Evolutionary conservation across 2,797 vertebrate species (phyloP).

Genomic region (Bucorvus abyssinicus): DNA sequence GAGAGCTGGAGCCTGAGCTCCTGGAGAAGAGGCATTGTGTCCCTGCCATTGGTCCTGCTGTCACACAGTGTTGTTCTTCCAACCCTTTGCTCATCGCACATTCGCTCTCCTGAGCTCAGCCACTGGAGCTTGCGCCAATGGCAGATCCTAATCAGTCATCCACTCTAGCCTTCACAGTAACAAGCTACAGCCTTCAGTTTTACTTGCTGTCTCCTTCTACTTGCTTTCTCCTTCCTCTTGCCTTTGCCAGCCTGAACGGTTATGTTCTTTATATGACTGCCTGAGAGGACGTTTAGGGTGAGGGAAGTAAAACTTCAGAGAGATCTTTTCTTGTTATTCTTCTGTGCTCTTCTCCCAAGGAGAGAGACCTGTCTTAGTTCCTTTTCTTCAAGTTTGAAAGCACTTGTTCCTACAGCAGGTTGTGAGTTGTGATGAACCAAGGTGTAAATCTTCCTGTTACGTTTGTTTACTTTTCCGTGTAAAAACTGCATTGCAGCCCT

Average conservation of each 20-base stretch:
- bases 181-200: not conserved
- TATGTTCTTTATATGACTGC: not conserved
- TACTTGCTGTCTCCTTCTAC: not conserved
- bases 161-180: not conserved
- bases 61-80: fast-evolving
- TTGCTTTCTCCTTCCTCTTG: not conserved
- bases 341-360: not conserved
- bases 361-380: not conserved
- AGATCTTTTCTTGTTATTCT: not conserved
- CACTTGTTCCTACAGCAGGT: not conserved
- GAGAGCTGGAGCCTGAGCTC: not conserved
- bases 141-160: fast-evolving
- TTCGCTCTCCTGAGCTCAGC: fast-evolving
- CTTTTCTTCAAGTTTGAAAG: not conserved
- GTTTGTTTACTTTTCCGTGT: not conserved
- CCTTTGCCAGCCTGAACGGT: not conserved
- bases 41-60: not conserved
- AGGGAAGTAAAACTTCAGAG: not conserved
- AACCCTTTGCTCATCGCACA: fast-evolving
- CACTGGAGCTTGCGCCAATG: fast-evolving
- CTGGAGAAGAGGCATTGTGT: fast-evolving
- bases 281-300: not conserved
- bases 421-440: not conserved
- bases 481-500: not conserved
- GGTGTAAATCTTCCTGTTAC: not conserved